Evolutionary conservation across 1,140 invertebrate genomes (phyloP), one percentile per base, ranked within the genome.

Genomic region (Hestina assimilis): DNA sequence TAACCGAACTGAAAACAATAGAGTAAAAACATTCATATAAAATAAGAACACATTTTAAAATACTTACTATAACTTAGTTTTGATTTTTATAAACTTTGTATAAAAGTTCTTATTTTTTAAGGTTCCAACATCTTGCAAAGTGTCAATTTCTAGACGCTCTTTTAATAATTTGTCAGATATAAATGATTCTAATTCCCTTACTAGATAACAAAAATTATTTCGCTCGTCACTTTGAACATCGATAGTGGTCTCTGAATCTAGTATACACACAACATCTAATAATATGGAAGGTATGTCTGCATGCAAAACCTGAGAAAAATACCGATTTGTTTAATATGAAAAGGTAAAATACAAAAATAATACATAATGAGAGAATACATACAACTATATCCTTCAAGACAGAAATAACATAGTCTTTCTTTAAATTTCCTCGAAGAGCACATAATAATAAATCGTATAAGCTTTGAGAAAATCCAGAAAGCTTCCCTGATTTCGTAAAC

Each of bases 1-100:
- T 38, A 4, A 57, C 23, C 12, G 19, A 19, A 17, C 24, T 35
- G n/a, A n/a, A n/a, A n/a, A n/a, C n/a, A n/a, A n/a, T n/a, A n/a
- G n/a, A n/a, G n/a, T n/a, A n/a, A n/a, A n/a, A n/a, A n/a, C n/a
- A n/a, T n/a, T n/a, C n/a, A n/a, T 9, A 38, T 28, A 29, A 43
- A 42, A 40, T 9, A 9, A n/a, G 24, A 26, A 5, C 4, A 26
- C 24, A 26, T 9, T 15, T 21, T 9, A 11, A n/a, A 17, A 33
- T 72, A 96, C 96, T 93, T 93, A 99, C 97, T 98, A 99, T 67
- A 99, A 87, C 89, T 98, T 97, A 40, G 98, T 99, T 90, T 99
- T 99, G 11, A 98, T 94, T 93, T 98, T 98, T 68, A 99, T 98
- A 88, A 98, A 98, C 89, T 98, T 98, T 47, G 96, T 96, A 79